phyloP scores from a whole-genome alignment of 92 coral and sea anemone genomes.

The Heteractis magnifica region DNA sequence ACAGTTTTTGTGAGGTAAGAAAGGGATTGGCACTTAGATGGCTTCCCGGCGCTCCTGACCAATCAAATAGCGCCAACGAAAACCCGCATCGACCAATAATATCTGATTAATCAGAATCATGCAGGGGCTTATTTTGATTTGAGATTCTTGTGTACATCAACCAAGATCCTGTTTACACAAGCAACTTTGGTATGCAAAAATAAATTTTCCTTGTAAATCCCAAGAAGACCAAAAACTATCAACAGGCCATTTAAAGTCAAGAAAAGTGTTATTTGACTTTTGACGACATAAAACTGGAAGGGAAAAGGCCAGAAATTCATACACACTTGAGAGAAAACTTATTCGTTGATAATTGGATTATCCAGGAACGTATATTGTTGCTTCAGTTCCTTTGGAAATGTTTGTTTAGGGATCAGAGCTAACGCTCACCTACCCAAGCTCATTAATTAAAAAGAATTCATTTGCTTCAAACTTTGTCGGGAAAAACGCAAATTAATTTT shows the following conservation, averaged over 20 bases:
- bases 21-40: background rate
- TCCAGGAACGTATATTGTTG: background rate
- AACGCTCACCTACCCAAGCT: background rate
- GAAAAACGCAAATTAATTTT: no score
- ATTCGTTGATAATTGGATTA: background rate
- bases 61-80: background rate
- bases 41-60: background rate
- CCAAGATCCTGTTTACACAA: background rate
- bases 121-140: background rate
- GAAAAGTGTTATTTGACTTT: background rate
- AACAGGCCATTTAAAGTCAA: background rate
- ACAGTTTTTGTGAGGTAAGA: no score
- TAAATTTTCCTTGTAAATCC: background rate
- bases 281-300: no score
- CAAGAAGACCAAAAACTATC: background rate
- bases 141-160: background rate
- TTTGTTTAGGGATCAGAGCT: background rate
- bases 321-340: background rate
- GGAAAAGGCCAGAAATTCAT: no score
- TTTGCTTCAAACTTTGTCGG: no score
- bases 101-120: background rate
- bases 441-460: no score
- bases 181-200: background rate
- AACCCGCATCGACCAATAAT: background rate
- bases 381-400: background rate